Conservation (phyloP, 1,140 invertebrate species). For the Drosophila ambigua region DNA sequence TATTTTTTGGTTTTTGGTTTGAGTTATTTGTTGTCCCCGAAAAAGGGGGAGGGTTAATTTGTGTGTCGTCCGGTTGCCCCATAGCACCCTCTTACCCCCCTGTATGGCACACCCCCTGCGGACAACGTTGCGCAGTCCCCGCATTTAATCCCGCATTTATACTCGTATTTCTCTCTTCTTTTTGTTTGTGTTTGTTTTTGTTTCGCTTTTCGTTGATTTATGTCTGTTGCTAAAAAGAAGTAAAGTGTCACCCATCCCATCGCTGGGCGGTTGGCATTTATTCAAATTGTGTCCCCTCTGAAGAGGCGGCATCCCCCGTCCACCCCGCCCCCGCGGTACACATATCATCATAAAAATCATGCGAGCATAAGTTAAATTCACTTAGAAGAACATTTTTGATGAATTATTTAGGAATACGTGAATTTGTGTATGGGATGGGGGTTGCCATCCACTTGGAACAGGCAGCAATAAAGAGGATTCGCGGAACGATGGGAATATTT, state of each 20-base stretch:
- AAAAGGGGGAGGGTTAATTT: constrained; percentile 67
- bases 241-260: constrained; percentile 9
- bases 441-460: constrained; percentile 13
- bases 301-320: constrained; percentile 19
- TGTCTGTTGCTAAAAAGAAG: constrained; percentile 69
- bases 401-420: constrained; percentile 37
- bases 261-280: constrained; percentile 53
- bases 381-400: constrained; percentile 41
- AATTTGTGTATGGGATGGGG: constrained; percentile 20
- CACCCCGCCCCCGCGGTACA: constrained; percentile 10
- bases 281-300: constrained; percentile 61
- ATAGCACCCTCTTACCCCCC: constrained; percentile 13
- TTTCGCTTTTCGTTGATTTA: constrained; percentile 73
- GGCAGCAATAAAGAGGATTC: background rate
- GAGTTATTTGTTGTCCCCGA: constrained; percentile 36
- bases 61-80: constrained; percentile 64
- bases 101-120: background rate
- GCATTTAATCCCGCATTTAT: constrained; percentile 75
- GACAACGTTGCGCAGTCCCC: constrained; percentile 27
- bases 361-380: constrained; percentile 31
- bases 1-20: background rate
- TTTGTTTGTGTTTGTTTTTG: constrained; percentile 8
- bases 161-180: constrained; percentile 54
- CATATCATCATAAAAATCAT: constrained; percentile 38
- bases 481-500: constrained; percentile 2